A percentile compares a stretch with the other conserved stretches of the same genome.
Conservation (phyloP, 2,113 vertebrate species). For the Gracilinanus agilis region DNA sequence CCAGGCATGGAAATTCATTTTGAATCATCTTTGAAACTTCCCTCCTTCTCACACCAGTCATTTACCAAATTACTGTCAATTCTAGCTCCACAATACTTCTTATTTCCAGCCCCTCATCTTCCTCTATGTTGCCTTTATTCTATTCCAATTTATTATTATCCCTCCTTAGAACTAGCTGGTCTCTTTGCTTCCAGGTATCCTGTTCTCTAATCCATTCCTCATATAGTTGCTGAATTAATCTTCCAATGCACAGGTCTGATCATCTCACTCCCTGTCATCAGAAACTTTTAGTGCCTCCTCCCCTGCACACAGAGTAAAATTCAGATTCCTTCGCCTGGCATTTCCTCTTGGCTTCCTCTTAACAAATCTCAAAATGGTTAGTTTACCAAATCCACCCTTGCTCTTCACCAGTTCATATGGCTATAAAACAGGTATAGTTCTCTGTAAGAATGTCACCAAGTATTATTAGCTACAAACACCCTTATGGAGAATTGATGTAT, state of each 20-base stretch:
- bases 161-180: background rate
- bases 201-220: background rate
- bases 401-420: background rate
- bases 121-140: background rate
- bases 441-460: conserved; percentile 9
- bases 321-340: background rate
- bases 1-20: background rate
- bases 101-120: background rate
- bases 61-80: background rate
- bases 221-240: background rate
- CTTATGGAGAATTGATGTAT: background rate
- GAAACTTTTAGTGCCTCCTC: background rate
- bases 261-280: background rate
- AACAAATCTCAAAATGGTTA: background rate
- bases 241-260: background rate
- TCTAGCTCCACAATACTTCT: background rate
- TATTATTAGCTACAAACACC: background rate
- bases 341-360: background rate
- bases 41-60: background rate
- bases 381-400: background rate
- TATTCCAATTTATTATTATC: background rate
- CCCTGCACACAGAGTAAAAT: background rate
- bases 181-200: background rate
- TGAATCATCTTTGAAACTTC: background rate
- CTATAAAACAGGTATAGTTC: background rate